These are phyloP conservation scores for Tetropium fuscum DNA, from an alignment of 2,888 invertebrate genomes.

Conservation along the genomic window DNA sequence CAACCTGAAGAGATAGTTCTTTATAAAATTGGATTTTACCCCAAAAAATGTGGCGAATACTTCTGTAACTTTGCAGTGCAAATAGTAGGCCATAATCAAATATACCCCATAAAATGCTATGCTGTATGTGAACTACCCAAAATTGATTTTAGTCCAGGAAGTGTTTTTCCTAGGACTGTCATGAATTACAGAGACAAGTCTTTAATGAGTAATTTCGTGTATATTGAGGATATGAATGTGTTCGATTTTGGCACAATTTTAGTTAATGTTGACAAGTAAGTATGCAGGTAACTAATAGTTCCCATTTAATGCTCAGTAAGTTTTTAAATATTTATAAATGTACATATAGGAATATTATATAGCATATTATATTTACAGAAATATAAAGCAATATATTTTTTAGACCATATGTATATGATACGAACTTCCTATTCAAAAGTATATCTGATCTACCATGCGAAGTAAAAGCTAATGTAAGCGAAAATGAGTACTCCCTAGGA, in stretches of 20 bases:
- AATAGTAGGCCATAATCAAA: slow-evolving; percentile 49
- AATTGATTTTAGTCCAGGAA: slow-evolving; percentile 54
- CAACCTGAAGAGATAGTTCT: slow-evolving; percentile 45
- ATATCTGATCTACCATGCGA: slow-evolving; percentile 68
- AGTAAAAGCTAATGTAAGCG: slow-evolving; percentile 65
- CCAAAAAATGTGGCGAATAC: slow-evolving; percentile 52
- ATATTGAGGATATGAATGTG: slow-evolving; percentile 49
- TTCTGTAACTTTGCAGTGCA: slow-evolving; percentile 53
- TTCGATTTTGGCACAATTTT: slow-evolving; percentile 60
- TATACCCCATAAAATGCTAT: slow-evolving; percentile 49
- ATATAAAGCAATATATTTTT: neutral
- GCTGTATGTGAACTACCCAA: slow-evolving; percentile 59
- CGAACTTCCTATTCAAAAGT: slow-evolving; percentile 69
- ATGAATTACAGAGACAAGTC: slow-evolving; percentile 44
- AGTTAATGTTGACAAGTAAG: slow-evolving; percentile 33
- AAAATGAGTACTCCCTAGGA: slow-evolving; percentile 67
- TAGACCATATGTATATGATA: slow-evolving; percentile 29
- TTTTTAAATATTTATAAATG: neutral
- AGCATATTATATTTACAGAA: neutral
- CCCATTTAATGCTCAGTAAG: neutral
- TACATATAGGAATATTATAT: neutral
- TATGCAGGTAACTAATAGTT: neutral
- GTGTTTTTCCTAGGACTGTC: slow-evolving; percentile 53
- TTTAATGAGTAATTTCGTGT: slow-evolving; percentile 49
- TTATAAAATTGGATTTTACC: slow-evolving; percentile 53